phyloP scores from a whole-genome alignment of 2,888 invertebrate species.

The Sinhomidia bicolor region DNA sequence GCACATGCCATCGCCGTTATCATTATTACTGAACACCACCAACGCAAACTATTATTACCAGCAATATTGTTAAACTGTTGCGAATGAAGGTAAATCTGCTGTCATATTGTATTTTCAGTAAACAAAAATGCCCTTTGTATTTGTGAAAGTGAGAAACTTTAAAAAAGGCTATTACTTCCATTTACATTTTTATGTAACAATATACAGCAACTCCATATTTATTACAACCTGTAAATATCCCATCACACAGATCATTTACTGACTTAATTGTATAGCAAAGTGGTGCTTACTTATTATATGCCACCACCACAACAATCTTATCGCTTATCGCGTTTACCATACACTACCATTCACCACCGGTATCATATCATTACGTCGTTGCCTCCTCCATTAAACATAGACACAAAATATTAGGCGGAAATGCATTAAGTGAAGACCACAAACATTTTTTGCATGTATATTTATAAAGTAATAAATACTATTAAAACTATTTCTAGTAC shows the following conservation, averaged over 20 bases:
- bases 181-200: conserved; percentile 32
- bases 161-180: background rate
- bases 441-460: background rate
- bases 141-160: conserved; percentile 62
- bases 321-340: conserved; percentile 7
- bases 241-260: conserved; percentile 40
- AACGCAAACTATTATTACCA: conserved; percentile 3
- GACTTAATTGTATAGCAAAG: conserved; percentile 13
- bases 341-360: background rate
- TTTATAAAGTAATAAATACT: background rate
- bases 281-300: background rate
- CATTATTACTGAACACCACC: conserved; percentile 5
- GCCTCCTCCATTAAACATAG: background rate
- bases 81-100: background rate
- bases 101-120: background rate
- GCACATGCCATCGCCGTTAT: background rate
- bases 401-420: conserved; percentile 7
- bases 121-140: conserved; percentile 6
- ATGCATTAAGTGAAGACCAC: background rate
- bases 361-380: background rate
- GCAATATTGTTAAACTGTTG: background rate
- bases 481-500: no score
- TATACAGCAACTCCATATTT: background rate
- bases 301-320: no score
- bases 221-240: background rate